Evolutionary conservation across 1,140 invertebrate species (phyloP), one percentile per base, ranked within the genome.

Genomic region (Arctopsyche grandis): DNA sequence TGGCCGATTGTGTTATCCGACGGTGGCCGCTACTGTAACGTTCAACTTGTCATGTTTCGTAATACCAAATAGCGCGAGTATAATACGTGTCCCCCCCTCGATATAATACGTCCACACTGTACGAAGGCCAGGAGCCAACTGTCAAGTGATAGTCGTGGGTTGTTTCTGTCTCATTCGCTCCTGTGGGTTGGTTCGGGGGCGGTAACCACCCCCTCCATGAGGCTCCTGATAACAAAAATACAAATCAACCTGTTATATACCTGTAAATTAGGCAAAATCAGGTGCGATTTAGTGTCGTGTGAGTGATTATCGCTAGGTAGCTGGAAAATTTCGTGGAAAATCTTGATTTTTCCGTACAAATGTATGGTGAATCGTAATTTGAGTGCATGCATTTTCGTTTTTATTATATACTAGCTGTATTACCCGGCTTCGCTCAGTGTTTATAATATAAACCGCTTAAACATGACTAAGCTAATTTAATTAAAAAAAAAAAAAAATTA

Each of bases 91-190:
- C 12, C 10, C 48, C 48, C 48, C 48, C 3, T 52, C 58, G 58
- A 21, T 21, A 19, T 4, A 1, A 60, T 1, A 66, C 63, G 63
- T 26, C 5, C 56, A 21, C n/a, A 19, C 21, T 16, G 56, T 22
- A 26, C 63, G 63, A 19, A 19, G 9, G 63, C 16, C 74, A n/a
- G 1, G 74, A 16, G 19, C 52, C 26, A 58, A 76, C 74, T 76
- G 74, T 43, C 48, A 26, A 21, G 14, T 24, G 24, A n/a, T 24
- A 26, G 9, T n/a, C 69, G 48, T 52, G 12, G 19, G 7, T 21
- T 19, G 21, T 21, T 12, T 66, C 21, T 12, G 3, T 52, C 48
- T 52, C 48, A 10, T 52, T 52, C 48, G 48, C 48, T 1, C 10
- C 7, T 38, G 29, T 38, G 1, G 29, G 29, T 38, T 38, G 1